Base-by-base conservation (phyloP, 2,113 vertebrate genomes). In the Rhineura floridana region DNA sequence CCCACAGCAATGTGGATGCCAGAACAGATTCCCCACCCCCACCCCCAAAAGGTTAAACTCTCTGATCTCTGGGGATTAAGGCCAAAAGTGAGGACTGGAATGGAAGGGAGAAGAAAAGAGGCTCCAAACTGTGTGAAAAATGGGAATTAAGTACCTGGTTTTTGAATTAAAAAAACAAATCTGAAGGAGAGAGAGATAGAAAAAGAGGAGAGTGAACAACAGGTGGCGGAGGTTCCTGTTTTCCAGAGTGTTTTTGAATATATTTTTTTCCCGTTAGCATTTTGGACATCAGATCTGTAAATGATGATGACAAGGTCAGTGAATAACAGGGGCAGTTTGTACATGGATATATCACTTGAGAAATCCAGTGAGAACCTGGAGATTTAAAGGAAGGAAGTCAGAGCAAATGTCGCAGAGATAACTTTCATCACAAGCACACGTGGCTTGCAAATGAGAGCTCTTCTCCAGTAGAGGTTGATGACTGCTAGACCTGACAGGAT, bases 21-120 rank as follows among this genome's bases (percentile, higher is more conserved):
- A 75, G 59, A 62, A 1, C 84, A n/a, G 88, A 63, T 3, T 69
- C 85, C 72, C 17, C 55, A 12, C 55, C 55, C 55, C 55, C 17
- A 5, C 55, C 21, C 63, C 25, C 1, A 36, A 42, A 78, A 93
- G 92, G 94, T 94, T 93, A 89, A 93, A 90, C 92, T 86, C 85
- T 84, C 77, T 77, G 55, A 48, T 77, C 91, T 75, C 0, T 82
- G 30, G 52, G 0, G 6, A 90, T 78, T 19, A 48, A 2, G 86
- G 46, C 62, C 84, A 52, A 79, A 48, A 87, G 21, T 3, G 55
- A 81, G 70, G 72, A 46, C 28, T 59, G 80, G 77, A 17, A 0
- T 1, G 75, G 69, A 2, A 30, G 0, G 48, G 79, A 62, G 39
- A 86, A 79, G 55, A 30, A 89, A 83, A 83, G 69, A 23, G 42